These are phyloP conservation scores for Xestia c-nigrum DNA, from an alignment of 2,888 invertebrate species.

Conservation along the genomic window DNA sequence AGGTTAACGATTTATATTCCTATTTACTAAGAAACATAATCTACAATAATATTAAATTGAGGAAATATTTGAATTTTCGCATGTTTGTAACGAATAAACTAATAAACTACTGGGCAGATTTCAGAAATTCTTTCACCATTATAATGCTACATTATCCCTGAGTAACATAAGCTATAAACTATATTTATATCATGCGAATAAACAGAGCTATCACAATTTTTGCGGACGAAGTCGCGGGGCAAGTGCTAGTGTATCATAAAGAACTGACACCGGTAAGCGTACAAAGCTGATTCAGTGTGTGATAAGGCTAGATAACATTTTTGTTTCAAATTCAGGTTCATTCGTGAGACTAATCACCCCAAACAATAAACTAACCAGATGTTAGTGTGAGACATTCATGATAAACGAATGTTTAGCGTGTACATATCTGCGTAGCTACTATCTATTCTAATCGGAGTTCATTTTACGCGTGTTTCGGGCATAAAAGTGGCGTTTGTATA, in stretches of 20 bases:
- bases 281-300: constrained; percentile 6
- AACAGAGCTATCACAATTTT: too few species aligned
- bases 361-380: constrained; percentile 40
- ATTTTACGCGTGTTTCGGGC: constrained; percentile 27
- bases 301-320: constrained; percentile 23
- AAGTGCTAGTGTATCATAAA: constrained; percentile 2
- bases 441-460: constrained; percentile 35
- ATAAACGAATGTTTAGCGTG: constrained; percentile 36
- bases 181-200: too few species aligned
- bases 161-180: too few species aligned
- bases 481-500: constrained; percentile 21
- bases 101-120: too few species aligned
- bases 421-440: constrained; percentile 21
- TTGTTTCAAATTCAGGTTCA: constrained; percentile 9
- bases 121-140: too few species aligned
- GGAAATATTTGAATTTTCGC: too few species aligned
- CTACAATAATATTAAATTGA: too few species aligned
- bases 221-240: too few species aligned
- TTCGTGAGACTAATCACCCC: constrained; percentile 38
- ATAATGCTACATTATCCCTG: too few species aligned
- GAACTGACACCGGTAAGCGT: constrained; percentile 2
- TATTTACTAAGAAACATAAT: constrained; percentile 11
- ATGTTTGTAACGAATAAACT: too few species aligned
- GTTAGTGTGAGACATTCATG: constrained; percentile 40
- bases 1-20: not conserved